Conservation (phyloP, 2,797 vertebrate species). For the Enteromius fasciolatus region DNA sequence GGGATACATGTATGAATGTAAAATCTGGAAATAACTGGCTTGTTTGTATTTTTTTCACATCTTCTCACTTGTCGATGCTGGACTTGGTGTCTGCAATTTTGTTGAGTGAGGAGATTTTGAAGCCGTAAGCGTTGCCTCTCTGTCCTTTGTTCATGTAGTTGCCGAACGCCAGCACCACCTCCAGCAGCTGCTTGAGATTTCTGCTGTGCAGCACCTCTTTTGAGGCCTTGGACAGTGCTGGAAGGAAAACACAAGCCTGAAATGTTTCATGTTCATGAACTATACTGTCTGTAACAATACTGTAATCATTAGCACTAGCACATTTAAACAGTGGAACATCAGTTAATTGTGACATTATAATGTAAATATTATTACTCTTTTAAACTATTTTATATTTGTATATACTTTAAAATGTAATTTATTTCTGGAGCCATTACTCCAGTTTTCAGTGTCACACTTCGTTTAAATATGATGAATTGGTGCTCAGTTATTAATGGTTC, state of each 20-base stretch:
- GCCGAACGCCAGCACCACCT: constrained; percentile 97
- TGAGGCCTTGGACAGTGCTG: constrained; percentile 89
- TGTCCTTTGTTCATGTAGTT: constrained; percentile 99
- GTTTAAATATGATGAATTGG: not conserved
- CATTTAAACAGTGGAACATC: not conserved
- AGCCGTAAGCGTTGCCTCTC: constrained; percentile 95
- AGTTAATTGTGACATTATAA: not conserved
- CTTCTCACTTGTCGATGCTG: constrained; percentile 96
- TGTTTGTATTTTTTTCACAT: not conserved
- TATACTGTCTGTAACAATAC: not conserved
- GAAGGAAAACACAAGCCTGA: not conserved
- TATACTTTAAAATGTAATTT: not conserved
- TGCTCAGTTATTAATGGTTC: not conserved
- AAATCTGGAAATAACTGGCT: not conserved
- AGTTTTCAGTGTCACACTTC: not conserved
- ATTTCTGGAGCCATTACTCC: not conserved
- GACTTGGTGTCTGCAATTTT: constrained; percentile 99
- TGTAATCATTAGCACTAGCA: not conserved
- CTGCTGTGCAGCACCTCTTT: constrained; percentile 90
- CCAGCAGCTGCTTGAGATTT: constrained; percentile 91
- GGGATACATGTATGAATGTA: constrained; percentile 1
- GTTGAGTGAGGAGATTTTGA: constrained; percentile 97
- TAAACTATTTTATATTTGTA: not conserved
- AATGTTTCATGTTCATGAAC: not conserved
- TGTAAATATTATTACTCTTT: not conserved